phyloP scores from a whole-genome alignment of 2,888 invertebrate genomes.

The Byasa hedistus region DNA sequence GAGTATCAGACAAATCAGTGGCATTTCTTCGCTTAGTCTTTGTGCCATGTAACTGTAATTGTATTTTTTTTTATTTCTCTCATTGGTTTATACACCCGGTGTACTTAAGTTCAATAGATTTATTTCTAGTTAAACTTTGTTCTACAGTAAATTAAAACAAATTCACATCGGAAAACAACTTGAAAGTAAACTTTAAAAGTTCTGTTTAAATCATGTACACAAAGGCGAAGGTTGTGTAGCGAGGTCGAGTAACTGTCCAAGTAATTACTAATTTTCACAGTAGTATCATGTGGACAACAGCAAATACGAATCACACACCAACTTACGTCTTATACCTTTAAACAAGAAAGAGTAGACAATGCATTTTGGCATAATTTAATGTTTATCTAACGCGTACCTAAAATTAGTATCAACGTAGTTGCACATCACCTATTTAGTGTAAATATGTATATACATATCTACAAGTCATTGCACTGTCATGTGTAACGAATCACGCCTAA shows the following conservation, averaged over 20 bases:
- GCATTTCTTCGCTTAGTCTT: no score
- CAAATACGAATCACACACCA: slow-evolving; percentile 21
- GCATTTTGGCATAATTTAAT: slow-evolving; percentile 20
- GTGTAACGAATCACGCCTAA: slow-evolving; percentile 12
- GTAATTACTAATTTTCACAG: slow-evolving; percentile 40
- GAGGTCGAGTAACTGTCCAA: slow-evolving; percentile 63
- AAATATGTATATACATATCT: not conserved
- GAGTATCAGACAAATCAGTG: no score
- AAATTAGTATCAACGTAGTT: slow-evolving; percentile 27
- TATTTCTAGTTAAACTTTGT: not conserved
- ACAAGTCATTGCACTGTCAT: slow-evolving; percentile 34
- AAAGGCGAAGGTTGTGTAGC: slow-evolving; percentile 62
- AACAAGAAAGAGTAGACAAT: slow-evolving; percentile 2
- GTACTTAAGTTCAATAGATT: no score
- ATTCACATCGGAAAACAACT: slow-evolving; percentile 28
- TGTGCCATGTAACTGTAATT: no score
- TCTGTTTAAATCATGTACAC: slow-evolving; percentile 49
- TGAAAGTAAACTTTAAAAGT: slow-evolving; percentile 36
- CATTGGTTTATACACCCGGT: no score
- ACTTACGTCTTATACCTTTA: slow-evolving; percentile 6
- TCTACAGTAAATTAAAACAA: not conserved
- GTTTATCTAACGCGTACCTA: slow-evolving; percentile 26
- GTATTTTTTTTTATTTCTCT: no score
- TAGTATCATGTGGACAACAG: slow-evolving; percentile 31
- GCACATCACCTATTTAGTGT: slow-evolving; percentile 7